Conservation (phyloP, 2,113 vertebrate genomes). For the Dromiciops gliroides region DNA sequence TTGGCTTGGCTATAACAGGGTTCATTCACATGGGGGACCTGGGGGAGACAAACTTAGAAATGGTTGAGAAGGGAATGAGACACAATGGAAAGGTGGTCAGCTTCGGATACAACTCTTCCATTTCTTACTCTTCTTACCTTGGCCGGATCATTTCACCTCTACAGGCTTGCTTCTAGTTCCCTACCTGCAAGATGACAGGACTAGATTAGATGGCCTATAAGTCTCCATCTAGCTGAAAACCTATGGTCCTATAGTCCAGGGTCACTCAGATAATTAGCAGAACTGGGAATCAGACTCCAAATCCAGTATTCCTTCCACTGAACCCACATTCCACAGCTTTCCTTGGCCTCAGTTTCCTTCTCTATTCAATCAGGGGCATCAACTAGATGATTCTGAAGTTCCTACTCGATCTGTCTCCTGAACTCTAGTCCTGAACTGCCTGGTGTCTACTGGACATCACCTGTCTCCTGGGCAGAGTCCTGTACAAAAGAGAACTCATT, state of each 20-base stretch:
- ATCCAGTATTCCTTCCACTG: rapidly evolving
- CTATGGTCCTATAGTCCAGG: background rate
- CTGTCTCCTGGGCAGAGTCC: background rate
- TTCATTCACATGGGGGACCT: no score
- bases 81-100: background rate
- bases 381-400: background rate
- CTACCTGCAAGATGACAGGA: no score
- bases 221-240: background rate
- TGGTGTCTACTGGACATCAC: background rate
- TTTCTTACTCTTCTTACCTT: background rate
- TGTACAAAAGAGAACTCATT: background rate
- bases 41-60: no score
- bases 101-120: background rate
- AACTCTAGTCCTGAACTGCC: background rate
- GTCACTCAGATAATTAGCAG: background rate
- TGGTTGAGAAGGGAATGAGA: background rate
- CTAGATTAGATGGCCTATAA: background rate
- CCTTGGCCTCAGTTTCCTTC: background rate
- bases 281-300: background rate
- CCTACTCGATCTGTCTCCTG: background rate
- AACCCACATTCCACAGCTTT: background rate
- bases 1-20: background rate
- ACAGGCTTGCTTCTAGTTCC: no score
- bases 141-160: no score
- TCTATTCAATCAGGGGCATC: background rate